These are phyloP conservation scores for Pseudomyrmex flavicornis DNA, from an alignment of 1,140 invertebrate species.

Conservation along the genomic window DNA sequence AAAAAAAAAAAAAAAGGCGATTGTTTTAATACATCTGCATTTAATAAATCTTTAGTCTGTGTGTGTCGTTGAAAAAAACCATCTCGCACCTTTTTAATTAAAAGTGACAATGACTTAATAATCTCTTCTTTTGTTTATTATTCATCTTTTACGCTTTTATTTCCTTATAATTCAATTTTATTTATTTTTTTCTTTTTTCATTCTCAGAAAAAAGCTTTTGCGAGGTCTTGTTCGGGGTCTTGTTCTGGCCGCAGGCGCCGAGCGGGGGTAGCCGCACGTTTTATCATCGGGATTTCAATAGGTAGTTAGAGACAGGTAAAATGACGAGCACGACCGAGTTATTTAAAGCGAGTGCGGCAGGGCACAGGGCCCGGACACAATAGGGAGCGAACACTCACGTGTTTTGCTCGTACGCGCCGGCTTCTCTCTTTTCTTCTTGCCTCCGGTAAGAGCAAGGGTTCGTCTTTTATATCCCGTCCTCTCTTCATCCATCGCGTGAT, in stretches of 20 bases:
- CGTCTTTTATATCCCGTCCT: constrained; percentile 50
- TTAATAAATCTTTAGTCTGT: background rate
- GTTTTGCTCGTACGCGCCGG: constrained; percentile 29
- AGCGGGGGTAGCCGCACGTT: constrained; percentile 19
- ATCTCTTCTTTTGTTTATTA: background rate
- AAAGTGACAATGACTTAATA: background rate
- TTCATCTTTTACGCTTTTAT: background rate
- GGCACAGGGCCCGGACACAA: constrained; percentile 28
- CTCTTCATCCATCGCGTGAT: constrained; percentile 28
- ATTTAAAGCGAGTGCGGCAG: constrained; percentile 47
- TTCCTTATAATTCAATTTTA: constrained; percentile 10
- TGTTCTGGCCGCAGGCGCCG: background rate
- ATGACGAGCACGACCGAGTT: constrained; percentile 57
- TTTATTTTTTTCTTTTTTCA: constrained; percentile 24
- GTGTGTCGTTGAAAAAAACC: background rate
- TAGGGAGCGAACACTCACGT: constrained; percentile 7
- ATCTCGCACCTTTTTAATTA: background rate
- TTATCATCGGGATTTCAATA: constrained; percentile 61
- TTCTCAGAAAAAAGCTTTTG: constrained; percentile 12
- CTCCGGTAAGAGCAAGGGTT: constrained; percentile 41
- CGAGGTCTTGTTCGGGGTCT: background rate
- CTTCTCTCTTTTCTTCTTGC: constrained; percentile 27
- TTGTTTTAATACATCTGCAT: no score
- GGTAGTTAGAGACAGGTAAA: constrained; percentile 59
- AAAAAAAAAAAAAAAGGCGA: no score